A percentile compares a stretch with the other conserved stretches of the same genome.
phyloP scores from a whole-genome alignment of 2,113 vertebrate species.

The Argyrosomus japonicus region DNA sequence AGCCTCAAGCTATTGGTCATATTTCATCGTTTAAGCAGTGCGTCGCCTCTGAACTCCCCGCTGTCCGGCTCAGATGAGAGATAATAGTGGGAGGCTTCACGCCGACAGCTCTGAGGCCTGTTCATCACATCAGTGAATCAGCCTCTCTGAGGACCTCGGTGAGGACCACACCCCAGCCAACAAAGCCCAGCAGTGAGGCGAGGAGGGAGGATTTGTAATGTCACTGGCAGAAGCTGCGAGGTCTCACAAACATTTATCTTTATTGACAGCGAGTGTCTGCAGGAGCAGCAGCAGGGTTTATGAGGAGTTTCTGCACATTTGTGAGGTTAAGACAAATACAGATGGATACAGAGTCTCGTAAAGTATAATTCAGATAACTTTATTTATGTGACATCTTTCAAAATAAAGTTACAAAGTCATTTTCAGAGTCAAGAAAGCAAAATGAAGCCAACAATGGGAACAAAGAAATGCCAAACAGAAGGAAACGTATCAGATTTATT shows the following conservation, averaged over 20 bases:
- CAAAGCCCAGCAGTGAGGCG: neutral
- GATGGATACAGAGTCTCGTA: neutral
- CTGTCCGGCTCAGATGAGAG: constrained; percentile 36
- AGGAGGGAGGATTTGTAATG: neutral
- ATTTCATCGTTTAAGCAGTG: constrained; percentile 57
- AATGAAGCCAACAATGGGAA: neutral
- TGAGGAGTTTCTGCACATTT: neutral
- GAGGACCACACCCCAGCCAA: constrained; percentile 9
- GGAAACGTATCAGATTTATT: too few relatives aligned
- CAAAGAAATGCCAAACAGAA: neutral
- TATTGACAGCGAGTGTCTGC: constrained; percentile 21
- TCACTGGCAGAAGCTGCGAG: neutral
- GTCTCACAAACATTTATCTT: constrained; percentile 43
- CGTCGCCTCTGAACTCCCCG: constrained; percentile 17
- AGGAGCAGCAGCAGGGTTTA: neutral
- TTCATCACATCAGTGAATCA: constrained; percentile 24
- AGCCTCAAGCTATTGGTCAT: constrained; percentile 44
- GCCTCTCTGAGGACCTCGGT: constrained; percentile 12
- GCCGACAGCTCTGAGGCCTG: constrained; percentile 27
- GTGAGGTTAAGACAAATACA: neutral
- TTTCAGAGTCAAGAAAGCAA: neutral
- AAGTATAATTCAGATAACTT: neutral
- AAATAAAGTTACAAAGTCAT: neutral
- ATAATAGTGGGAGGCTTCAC: constrained; percentile 27
- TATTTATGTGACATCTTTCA: neutral